Evolutionary conservation across 2,113 vertebrate genomes (phyloP), one percentile per base, ranked within the genome.

Genomic region (Lasiurus borealis): DNA sequence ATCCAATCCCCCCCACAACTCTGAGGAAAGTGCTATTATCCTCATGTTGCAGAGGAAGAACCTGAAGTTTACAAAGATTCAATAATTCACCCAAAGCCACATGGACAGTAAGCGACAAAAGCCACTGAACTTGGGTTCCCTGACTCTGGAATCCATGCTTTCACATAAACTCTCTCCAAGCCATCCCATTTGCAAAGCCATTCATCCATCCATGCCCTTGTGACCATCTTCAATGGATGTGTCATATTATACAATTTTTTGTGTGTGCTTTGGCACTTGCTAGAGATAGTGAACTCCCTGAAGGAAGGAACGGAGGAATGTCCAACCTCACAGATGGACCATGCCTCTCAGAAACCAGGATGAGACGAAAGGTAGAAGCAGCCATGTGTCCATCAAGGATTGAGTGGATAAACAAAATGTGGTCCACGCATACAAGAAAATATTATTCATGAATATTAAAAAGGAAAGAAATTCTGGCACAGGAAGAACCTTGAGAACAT

Each of bases 31-130:
- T 69, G 52, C 50, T 40, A 19, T 44, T 5, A 75, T 50, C 57
- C 64, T 34, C 23, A 12, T 80, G 80, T 91, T 69, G 89, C 18
- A 87, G 8, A 34, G 81, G 40, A 82, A 29, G 34, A 95, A 83
- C 71, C 52, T 80, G 82, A 75, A 40, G 46, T 44, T 84, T 2
- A 66, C 15, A 73, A 48, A 96, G n/a, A 4, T 46, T 88, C 40
- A 18, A 44, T 50, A 34, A 31, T 44, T 81, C 14, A 21, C 31
- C 19, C 15, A 8, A 36, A 11, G 59, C 18, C 11, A 75, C 62
- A 54, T 4, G 16, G 36, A 36, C 5, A 69, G 52, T 13, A 50
- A 19, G 21, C 18, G 69, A 84, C 54, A 50, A 76, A 76, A 80
- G 36, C n/a, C n/a, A 44, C 2, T 29, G 23, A 88, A 31, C 36